Percentiles rank a stretch among this genome's conserved stretches.
phyloP scores from a whole-genome alignment of 2,113 vertebrate genomes.

The Nyctibius bracteatus region DNA sequence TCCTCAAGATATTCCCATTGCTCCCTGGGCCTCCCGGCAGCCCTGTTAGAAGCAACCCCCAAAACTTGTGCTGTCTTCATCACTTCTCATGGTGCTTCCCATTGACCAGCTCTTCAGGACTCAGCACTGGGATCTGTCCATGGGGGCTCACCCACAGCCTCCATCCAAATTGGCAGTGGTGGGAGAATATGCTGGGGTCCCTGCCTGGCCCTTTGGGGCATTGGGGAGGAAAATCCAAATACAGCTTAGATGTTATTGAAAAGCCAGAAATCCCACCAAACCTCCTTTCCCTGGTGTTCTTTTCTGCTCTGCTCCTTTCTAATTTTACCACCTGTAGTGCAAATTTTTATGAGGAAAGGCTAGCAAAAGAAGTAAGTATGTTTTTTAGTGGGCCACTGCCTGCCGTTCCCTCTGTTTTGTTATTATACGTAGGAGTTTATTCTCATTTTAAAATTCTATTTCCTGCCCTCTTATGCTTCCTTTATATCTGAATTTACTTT shows the following conservation, averaged over 20 bases:
- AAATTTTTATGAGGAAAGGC: not conserved
- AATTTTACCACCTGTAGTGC: not conserved
- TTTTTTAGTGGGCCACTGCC: not conserved
- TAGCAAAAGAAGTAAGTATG: not conserved
- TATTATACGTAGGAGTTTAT: not conserved
- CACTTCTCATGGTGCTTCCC: not conserved
- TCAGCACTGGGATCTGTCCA: rapidly evolving
- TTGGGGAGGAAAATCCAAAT: not conserved
- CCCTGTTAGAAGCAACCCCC: not conserved
- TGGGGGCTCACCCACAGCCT: not conserved
- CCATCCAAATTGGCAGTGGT: rapidly evolving
- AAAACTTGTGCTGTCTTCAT: not conserved
- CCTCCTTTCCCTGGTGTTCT: not conserved
- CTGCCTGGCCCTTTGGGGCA: not conserved
- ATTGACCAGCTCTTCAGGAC: too few relatives aligned
- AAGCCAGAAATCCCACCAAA: not conserved
- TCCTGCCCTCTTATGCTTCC: not conserved
- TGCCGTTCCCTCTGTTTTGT: not conserved
- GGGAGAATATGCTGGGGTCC: not conserved
- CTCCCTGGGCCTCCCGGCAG: not conserved
- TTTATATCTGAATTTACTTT: constrained; percentile 22
- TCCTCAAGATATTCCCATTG: not conserved
- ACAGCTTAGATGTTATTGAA: not conserved
- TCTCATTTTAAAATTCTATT: not conserved
- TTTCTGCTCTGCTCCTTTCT: not conserved